Evolutionary conservation across 2,113 vertebrate species (phyloP).

Genomic region (Butorides virescens): DNA sequence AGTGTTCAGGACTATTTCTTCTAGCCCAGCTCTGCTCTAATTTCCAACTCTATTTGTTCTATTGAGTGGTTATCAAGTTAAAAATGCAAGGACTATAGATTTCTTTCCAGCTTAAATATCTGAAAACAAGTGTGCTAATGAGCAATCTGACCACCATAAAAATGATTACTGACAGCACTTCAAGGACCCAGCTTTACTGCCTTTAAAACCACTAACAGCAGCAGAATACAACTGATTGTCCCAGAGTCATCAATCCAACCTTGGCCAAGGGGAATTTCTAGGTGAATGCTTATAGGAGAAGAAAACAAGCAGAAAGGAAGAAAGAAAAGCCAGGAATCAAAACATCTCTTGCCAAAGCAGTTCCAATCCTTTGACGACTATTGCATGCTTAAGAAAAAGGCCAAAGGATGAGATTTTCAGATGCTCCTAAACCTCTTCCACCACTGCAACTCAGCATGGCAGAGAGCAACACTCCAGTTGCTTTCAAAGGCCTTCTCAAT

Average conservation of each 20-base stretch:
- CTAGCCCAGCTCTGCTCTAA: neutral
- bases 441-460: neutral
- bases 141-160: conserved; percentile 44
- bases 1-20: neutral
- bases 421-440: neutral
- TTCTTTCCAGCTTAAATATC: conserved; percentile 60
- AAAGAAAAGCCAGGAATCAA: neutral
- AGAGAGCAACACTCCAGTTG: neutral
- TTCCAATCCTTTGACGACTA: neutral
- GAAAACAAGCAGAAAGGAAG: neutral
- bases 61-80: conserved; percentile 60
- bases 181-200: conserved; percentile 11
- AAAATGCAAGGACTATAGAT: conserved; percentile 68
- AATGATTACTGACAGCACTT: conserved; percentile 52
- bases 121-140: conserved; percentile 62
- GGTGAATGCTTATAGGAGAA: neutral
- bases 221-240: neutral
- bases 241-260: conserved; percentile 3
- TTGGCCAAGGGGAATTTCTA: neutral
- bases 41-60: conserved; percentile 52
- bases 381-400: neutral
- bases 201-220: conserved; percentile 2
- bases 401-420: neutral
- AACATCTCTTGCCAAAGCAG: neutral
- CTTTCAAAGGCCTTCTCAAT: neutral